Conservation (phyloP, 2,797 vertebrate genomes). For the Aeoliscus strigatus region DNA sequence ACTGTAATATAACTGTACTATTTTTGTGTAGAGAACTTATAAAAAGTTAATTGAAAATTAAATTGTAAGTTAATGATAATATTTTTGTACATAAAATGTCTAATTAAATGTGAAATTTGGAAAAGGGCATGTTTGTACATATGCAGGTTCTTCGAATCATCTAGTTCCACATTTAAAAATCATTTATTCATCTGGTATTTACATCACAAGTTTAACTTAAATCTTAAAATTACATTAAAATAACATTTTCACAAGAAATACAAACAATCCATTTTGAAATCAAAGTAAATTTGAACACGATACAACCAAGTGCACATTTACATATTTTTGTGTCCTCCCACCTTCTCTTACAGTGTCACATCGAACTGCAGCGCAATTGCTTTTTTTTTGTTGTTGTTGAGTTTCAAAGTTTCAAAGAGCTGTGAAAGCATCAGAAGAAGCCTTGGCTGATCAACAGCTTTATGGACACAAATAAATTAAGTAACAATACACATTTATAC, state of each 20-base stretch:
- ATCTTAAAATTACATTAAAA: slow-evolving; percentile 95
- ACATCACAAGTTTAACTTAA: slow-evolving; percentile 90
- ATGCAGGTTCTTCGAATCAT: too few relatives aligned
- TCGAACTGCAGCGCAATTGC: slow-evolving; percentile 32
- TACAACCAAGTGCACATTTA: slow-evolving; percentile 49
- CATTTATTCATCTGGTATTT: slow-evolving; percentile 83
- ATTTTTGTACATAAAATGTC: too few relatives aligned
- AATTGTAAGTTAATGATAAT: too few relatives aligned
- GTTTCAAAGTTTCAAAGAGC: slow-evolving; percentile 22
- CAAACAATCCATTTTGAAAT: slow-evolving; percentile 65
- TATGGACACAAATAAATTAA: slow-evolving; percentile 61
- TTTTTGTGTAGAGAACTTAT: too few relatives aligned
- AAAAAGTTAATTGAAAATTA: too few relatives aligned
- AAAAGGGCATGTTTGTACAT: too few relatives aligned
- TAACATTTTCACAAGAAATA: slow-evolving; percentile 72
- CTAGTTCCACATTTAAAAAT: too few relatives aligned
- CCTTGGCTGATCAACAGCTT: slow-evolving; percentile 74
- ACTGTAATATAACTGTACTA: too few relatives aligned
- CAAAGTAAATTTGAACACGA: slow-evolving; percentile 44
- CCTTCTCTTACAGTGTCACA: too few relatives aligned
- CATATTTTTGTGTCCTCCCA: too few relatives aligned
- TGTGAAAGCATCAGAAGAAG: slow-evolving; percentile 50
- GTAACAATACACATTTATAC: slow-evolving; percentile 36
- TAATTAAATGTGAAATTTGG: too few relatives aligned
- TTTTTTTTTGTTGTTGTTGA: slow-evolving; percentile 7